Evolutionary conservation across 2,888 invertebrate genomes (phyloP).

Genomic region (Cordylochernes scorpioides): DNA sequence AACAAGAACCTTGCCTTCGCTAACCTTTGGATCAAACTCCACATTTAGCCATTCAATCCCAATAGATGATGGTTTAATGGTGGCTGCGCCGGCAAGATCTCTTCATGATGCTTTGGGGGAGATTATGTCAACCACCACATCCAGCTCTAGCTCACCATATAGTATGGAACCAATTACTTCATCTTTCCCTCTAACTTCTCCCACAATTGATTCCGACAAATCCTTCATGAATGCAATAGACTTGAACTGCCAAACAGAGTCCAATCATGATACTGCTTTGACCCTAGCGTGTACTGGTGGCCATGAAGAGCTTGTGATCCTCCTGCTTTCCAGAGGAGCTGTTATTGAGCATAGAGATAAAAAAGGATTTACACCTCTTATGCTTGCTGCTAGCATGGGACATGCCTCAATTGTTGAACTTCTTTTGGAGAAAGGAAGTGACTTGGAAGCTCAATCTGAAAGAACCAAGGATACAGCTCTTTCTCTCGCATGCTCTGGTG

Average conservation of each 20-base stretch:
- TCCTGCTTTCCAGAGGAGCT: conserved; percentile 67
- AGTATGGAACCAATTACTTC: not conserved
- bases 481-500: conserved; percentile 87
- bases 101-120: conserved; percentile 11
- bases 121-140: conserved; percentile 8
- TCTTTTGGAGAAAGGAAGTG: conserved; percentile 72
- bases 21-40: conserved; percentile 15
- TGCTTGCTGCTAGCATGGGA: conserved; percentile 86
- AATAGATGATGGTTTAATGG: conserved; percentile 13
- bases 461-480: conserved; percentile 94
- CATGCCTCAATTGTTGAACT: conserved; percentile 75
- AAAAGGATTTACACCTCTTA: conserved; percentile 91
- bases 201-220: no score
- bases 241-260: conserved; percentile 90
- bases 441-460: conserved; percentile 94
- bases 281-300: conserved; percentile 92
- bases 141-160: not conserved
- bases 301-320: conserved; percentile 75
- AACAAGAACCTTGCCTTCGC: no score
- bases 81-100: conserved; percentile 14
- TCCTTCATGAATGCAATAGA: conserved; percentile 27
- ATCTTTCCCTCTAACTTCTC: not conserved
- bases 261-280: conserved; percentile 91
- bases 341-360: conserved; percentile 95
- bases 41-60: conserved; percentile 9